Percentiles rank a stretch among this genome's conserved stretches.
phyloP scores from a whole-genome alignment of 2,888 invertebrate species.

The Anodontia alba region DNA sequence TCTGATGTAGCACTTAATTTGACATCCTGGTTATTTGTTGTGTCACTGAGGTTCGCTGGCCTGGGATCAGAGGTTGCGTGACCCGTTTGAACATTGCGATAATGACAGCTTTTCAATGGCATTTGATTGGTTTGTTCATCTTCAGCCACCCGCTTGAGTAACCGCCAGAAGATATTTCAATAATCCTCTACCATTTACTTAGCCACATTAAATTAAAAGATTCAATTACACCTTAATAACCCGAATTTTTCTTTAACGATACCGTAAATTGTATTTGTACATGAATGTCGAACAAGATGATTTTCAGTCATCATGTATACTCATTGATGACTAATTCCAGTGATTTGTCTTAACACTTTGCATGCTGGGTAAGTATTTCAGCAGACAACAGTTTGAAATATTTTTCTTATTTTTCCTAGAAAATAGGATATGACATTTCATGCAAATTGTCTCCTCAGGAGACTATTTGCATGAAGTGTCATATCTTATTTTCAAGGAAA shows the following conservation, averaged over 20 bases:
- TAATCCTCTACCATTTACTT: background rate
- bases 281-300: background rate
- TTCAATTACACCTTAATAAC: slow-evolving; percentile 10
- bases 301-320: background rate
- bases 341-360: background rate
- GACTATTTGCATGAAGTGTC: too few relatives aligned
- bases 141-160: slow-evolving; percentile 2
- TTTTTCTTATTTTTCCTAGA: too few relatives aligned
- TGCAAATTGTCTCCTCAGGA: too few relatives aligned
- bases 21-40: slow-evolving; percentile 2
- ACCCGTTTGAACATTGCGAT: background rate
- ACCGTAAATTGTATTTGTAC: slow-evolving; percentile 5
- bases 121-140: background rate
- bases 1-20: background rate
- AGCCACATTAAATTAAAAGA: slow-evolving; percentile 2
- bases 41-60: slow-evolving; percentile 4
- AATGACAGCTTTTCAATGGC: slow-evolving; percentile 12
- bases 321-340: slow-evolving; percentile 5
- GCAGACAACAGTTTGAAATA: too few relatives aligned
- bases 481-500: too few relatives aligned
- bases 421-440: too few relatives aligned
- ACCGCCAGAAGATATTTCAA: slow-evolving; percentile 1
- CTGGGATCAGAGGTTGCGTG: background rate
- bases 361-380: too few relatives aligned
- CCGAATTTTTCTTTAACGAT: background rate